Percentiles rank a stretch among this genome's conserved stretches.
phyloP scores from a whole-genome alignment of 2,113 vertebrate genomes.

The Datnioides undecimradiatus region DNA sequence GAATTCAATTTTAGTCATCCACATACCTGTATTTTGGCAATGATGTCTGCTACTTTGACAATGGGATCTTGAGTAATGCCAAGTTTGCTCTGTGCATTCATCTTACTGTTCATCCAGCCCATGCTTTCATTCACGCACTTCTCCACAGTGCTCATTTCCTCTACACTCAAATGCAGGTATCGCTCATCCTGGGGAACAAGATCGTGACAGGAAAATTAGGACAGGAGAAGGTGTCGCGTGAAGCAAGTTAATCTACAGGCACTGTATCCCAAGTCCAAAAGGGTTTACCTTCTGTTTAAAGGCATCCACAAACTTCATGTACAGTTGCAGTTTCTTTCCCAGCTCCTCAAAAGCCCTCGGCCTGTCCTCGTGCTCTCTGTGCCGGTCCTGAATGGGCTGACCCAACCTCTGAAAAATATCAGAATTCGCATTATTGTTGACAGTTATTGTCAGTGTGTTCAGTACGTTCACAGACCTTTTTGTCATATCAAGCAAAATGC shows the following conservation, averaged over 20 bases:
- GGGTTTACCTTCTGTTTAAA: constrained; percentile 91
- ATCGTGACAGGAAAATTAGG: constrained; percentile 13
- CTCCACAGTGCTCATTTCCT: constrained; percentile 90
- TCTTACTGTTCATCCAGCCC: constrained; percentile 93
- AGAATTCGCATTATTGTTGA: accelerated
- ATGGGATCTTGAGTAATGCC: constrained; percentile 90
- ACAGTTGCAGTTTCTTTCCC: constrained; percentile 92
- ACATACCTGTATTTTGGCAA: constrained; percentile 91
- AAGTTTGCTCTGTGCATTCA: constrained; percentile 93
- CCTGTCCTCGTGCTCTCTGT: constrained; percentile 92
- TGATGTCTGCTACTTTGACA: constrained; percentile 94
- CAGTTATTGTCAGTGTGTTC: not conserved
- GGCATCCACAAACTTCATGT: constrained; percentile 93
- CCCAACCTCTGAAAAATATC: constrained; percentile 87
- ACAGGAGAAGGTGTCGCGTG: not conserved
- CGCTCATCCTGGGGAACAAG: constrained; percentile 88
- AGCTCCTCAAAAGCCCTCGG: constrained; percentile 94
- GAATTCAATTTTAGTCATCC: not conserved
- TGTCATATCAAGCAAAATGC: not conserved
- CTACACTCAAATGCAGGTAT: constrained; percentile 88
- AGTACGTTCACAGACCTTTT: not conserved
- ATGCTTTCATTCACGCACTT: constrained; percentile 89
- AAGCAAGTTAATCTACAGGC: not conserved
- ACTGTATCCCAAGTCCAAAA: not conserved
- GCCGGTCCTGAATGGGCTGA: constrained; percentile 91